Base-by-base conservation (phyloP, 2,113 vertebrate species). In the Oryzias melastigma region DNA sequence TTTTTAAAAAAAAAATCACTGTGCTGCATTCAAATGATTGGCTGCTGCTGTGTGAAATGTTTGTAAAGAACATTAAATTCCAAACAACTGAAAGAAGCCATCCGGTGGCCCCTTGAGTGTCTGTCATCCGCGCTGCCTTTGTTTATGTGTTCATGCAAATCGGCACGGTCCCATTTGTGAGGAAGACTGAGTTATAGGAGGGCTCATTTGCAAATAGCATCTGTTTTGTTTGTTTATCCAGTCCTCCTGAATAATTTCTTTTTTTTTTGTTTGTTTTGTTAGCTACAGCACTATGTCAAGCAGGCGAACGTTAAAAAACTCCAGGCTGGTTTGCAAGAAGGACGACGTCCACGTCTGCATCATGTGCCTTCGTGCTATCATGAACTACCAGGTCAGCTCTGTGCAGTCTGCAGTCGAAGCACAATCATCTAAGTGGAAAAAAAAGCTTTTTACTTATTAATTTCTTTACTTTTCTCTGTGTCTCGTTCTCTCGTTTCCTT, bases 331-430 rank as follows among this genome's bases (percentile, higher is more conserved):
- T 65, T 96, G 95, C 91, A 96, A 96, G 88, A 98, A 98, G 88
- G 97, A 98, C 2, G 97, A 98, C 0, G 96, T 98, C 50, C 96
- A 98, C 1, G 96, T 98, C 44, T 98, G 97, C 83, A 97, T 98
- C 85, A 95, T 98, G 90, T 98, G 97, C 68, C 93, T 98, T 12
- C 90, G 96, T 41, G 96, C 97, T 58, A 94, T 98, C 79, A 98
- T 98, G 97, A 98, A 98, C 91, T 98, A 98, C 80, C 97, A 98
- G 96, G 97, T 98, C 64, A 71, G 74, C 46, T 63, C 22, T 45
- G 8, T 41, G 4, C 25, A 7, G 51, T 57, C 48, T 43, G 40
- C 52, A 42, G 40, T 7, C 16, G 1, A 53, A 58, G 29, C 44
- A 65, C 57, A 73, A 35, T 50, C 60, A 54, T 73, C 68, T 47